Evolutionary conservation across 1,140 invertebrate species (phyloP), one percentile per base, ranked within the genome.

Genomic region (Psilanteris sp.): DNA sequence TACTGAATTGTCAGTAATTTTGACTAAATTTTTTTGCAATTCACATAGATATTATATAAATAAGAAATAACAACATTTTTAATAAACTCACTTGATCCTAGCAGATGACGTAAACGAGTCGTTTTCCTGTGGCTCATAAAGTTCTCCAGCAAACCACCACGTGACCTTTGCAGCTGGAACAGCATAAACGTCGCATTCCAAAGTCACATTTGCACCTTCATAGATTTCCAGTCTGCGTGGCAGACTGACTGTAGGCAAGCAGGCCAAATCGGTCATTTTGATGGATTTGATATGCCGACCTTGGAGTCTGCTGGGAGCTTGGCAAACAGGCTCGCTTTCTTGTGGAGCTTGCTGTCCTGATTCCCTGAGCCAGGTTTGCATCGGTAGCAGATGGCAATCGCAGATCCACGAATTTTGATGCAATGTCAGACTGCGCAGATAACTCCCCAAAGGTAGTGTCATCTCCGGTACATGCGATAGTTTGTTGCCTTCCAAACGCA

Each of bases 371-470:
- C 96, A 97, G 13, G 89, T 85, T 62, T 95, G 91, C 76, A 97
- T 87, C 70, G 94, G 91, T 27, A 93, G 85, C 32, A 97, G 87
- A 46, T 92, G 91, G 82, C 96, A 97, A 82, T 97, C 94, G 84
- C 96, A 97, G 32, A 92, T 90, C 96, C 96, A 97, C 32, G 94
- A 92, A 89, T 97, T 97, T 78, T 93, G 93, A 79, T 97, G 93
- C 14, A 97, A 87, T 46, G 94, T 92, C 15, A 96, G 90, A 26
- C 93, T 94, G 61, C 94, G 92, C 24, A 97, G 85, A 32, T 90
- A 91, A 52, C 92, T 91, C 1, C 94, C 93, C 24, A 96, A 89
- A 0, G 87, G 87, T 2, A 88, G 29, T 1, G 84, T 84, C 32
- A 46, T 64, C 7, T 85, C 78, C 0, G 85, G 83, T 59, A 94